Base-by-base conservation (phyloP, 2,113 vertebrate species). In the Megaptera novaeangliae region DNA sequence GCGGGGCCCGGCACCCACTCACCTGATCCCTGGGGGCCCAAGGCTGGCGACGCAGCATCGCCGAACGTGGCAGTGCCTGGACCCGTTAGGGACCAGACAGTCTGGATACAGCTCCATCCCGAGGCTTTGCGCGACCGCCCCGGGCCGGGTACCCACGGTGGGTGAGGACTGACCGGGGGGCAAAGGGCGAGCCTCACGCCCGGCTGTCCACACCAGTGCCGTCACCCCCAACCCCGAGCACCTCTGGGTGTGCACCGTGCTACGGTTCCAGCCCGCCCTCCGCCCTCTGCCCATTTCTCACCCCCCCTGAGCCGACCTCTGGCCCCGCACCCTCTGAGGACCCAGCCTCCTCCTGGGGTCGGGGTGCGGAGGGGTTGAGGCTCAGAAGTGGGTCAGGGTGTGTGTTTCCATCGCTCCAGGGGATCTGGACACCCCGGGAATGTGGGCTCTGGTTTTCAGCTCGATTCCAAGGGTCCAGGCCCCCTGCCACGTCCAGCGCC, bases 61-160 rank as follows among this genome's bases (percentile, higher is more conserved):
- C 46, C 72, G 23, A 1, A 1, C 8, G 46, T 0, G 15, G 27
- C 8, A 0, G 27, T 1, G 0, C 72, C 8, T 0, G 44, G 72
- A 18, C 44, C 7, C 1, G 0, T 17, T 2, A 13, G 61, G 64
- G 66, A 39, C 49, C 49, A 59, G 72, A 59, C 1, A 0, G 23
- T 57, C 61, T 31, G 18, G 10, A 36, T 11, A 5, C 8, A 1
- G 61, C 46, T 41, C 46, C 57, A 36, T 34, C 31, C 41, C 0
- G 0, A 23, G 20, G 36, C 57, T 20, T 57, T n/a, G 21, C 1
- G 31, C 14, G 34, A 9, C 0, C 3, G 34, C 12, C 13, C 77
- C 34, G 1, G 3, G 55, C 39, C 36, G 4, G 5, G 41, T 1
- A 0, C 49, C 46, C 72, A 20, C 2, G 1, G 0, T 2, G 1